These are phyloP conservation scores for Rhyzopertha dominica DNA, from an alignment of 1,140 invertebrate genomes.

Conservation along the genomic window DNA sequence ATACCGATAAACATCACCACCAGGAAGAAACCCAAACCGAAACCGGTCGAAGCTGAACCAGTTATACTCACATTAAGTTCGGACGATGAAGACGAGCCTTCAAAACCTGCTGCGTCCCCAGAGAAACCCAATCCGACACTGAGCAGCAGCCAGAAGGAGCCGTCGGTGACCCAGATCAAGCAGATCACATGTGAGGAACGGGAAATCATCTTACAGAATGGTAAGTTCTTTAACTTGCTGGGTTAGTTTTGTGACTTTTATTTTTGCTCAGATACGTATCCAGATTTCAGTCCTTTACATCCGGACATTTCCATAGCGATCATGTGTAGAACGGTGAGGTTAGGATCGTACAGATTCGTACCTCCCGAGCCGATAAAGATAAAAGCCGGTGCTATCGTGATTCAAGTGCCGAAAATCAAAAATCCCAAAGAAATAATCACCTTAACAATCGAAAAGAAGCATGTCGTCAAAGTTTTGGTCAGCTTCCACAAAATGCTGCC, in stretches of 20 bases:
- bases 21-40: constrained; percentile 27
- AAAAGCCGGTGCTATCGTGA: constrained; percentile 57
- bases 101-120: too few species aligned
- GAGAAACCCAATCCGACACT: constrained; percentile 30
- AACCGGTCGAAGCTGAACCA: constrained; percentile 53
- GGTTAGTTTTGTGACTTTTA: neutral
- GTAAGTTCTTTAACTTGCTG: constrained; percentile 10
- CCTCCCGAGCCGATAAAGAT: constrained; percentile 59
- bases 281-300: too few species aligned
- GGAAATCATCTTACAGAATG: constrained; percentile 1
- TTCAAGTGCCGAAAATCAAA: constrained; percentile 60
- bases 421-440: constrained; percentile 54
- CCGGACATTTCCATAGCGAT: too few species aligned
- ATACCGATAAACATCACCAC: constrained; percentile 15
- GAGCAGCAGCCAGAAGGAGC: constrained; percentile 35
- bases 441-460: constrained; percentile 57
- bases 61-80: constrained; percentile 61
- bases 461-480: constrained; percentile 66
- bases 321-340: constrained; percentile 67
- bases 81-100: constrained; percentile 42
- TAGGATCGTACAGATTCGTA: constrained; percentile 71
- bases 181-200: constrained; percentile 17
- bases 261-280: too few species aligned
- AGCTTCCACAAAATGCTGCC: constrained; percentile 69
- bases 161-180: constrained; percentile 34